Percentiles rank a stretch among this genome's conserved stretches.
Conservation (phyloP, 2,888 invertebrate species). For the Norana najaformis region DNA sequence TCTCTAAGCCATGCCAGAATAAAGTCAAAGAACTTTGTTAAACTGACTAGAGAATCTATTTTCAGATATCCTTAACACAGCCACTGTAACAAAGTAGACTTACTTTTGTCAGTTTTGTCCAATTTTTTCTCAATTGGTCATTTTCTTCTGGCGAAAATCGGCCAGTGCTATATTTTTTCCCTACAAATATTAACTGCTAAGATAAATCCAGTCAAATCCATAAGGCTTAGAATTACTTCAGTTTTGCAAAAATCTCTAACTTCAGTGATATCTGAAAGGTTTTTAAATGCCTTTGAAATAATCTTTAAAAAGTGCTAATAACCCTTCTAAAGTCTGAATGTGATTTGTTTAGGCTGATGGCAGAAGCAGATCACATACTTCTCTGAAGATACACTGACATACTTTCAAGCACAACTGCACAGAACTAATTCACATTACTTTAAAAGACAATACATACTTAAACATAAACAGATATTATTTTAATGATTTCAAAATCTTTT, state of each 20-base stretch:
- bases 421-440: not conserved
- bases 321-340: not conserved
- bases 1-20: not conserved
- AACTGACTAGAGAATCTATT: not conserved
- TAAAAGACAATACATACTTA: not conserved
- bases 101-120: constrained; percentile 27
- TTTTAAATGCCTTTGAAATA: not conserved
- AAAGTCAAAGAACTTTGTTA: not conserved
- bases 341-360: not conserved
- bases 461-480: not conserved
- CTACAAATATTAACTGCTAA: not conserved
- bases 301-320: not conserved
- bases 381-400: not conserved
- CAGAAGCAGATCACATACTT: not conserved
- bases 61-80: not conserved
- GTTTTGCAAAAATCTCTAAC: not conserved
- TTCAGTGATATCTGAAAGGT: not conserved
- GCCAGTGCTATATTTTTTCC: constrained; percentile 26
- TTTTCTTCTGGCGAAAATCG: constrained; percentile 25
- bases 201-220: not conserved
- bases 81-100: not conserved
- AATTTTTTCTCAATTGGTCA: constrained; percentile 27
- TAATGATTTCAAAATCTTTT: not conserved
- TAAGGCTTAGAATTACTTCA: not conserved
- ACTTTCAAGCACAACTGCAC: not conserved